These are phyloP conservation scores for Cydia fagiglandana DNA, from an alignment of 1,140 invertebrate species.

Conservation along the genomic window DNA sequence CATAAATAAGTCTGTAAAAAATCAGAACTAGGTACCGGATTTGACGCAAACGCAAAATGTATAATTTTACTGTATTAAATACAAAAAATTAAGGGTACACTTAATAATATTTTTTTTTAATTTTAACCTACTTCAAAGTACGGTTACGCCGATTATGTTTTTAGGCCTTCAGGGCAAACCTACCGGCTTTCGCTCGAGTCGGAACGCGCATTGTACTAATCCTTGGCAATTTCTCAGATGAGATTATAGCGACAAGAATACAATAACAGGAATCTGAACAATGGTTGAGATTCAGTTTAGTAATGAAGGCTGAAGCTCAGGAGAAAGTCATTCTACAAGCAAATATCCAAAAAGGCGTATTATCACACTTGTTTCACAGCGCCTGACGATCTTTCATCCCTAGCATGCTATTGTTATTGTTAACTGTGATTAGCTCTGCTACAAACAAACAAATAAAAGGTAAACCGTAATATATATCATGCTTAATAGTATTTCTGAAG, in stretches of 20 bases:
- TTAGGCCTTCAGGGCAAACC: no score
- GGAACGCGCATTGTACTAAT: neutral
- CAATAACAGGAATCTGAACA: neutral
- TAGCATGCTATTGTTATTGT: neutral
- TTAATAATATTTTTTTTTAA: no score
- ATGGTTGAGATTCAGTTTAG: neutral
- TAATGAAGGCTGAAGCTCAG: neutral
- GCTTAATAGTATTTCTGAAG: conserved; percentile 6
- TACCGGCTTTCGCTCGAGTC: no score
- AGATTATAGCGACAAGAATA: neutral
- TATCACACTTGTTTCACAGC: neutral
- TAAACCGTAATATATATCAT: neutral
- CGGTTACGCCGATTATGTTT: no score
- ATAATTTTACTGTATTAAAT: no score
- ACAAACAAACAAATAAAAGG: conserved; percentile 14
- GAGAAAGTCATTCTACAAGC: neutral
- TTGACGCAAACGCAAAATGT: no score
- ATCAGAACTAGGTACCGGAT: no score
- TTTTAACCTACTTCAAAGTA: no score
- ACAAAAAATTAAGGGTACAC: no score
- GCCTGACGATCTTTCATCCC: neutral
- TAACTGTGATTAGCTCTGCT: neutral
- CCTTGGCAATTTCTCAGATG: neutral
- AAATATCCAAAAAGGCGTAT: neutral
- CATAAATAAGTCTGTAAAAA: no score